Evolutionary conservation across 2,797 vertebrate genomes (phyloP).

Genomic region (Moxostoma hubbsi): DNA sequence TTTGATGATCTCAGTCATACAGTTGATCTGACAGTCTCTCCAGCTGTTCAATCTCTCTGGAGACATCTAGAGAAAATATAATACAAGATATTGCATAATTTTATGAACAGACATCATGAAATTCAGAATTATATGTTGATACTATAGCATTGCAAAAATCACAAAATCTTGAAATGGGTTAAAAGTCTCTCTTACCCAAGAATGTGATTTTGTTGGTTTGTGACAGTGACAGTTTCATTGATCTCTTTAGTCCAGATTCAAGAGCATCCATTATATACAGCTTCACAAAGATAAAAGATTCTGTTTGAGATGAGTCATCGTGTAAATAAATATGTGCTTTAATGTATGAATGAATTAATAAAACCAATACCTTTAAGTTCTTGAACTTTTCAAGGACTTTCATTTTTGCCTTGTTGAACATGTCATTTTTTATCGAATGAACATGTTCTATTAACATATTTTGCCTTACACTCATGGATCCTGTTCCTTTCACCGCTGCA

Average conservation of each 20-base stretch:
- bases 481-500: not conserved
- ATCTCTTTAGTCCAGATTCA: not conserved
- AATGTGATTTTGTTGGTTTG: not conserved
- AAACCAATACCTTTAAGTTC: not conserved
- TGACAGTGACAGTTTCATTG: not conserved
- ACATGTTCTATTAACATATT: not conserved
- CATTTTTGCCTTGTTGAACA: constrained; percentile 6
- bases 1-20: not conserved
- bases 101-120: no score
- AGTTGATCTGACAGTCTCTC: not conserved
- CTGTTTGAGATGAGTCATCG: not conserved
- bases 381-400: not conserved
- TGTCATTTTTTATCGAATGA: not conserved
- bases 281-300: not conserved
- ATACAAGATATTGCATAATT: not conserved
- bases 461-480: not conserved
- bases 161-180: no score
- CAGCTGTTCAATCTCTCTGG: not conserved
- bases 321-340: not conserved
- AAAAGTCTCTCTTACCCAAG: not conserved
- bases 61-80: constrained; percentile 8
- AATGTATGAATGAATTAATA: not conserved
- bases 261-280: not conserved
- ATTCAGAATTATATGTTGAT: no score
- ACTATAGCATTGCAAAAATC: not conserved